Evolutionary conservation across 2,113 vertebrate genomes (phyloP).

Genomic region (Cervus canadensis): DNA sequence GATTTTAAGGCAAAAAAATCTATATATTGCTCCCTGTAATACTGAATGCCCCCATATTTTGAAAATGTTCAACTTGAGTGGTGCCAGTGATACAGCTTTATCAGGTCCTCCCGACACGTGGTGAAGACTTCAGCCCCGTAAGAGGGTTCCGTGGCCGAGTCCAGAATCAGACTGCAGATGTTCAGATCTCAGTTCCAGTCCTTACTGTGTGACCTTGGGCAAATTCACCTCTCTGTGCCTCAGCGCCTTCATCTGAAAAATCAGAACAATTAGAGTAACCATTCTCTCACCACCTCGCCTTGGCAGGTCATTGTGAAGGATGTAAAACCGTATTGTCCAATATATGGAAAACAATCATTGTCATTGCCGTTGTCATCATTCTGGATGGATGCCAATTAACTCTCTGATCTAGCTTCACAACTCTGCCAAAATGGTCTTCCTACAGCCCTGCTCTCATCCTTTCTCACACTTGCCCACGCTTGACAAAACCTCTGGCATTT

Average conservation of each 20-base stretch:
- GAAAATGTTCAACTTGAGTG: neutral
- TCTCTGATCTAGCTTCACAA: neutral
- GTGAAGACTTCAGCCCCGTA: neutral
- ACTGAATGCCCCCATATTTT: neutral
- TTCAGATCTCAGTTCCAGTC: neutral
- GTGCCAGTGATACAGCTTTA: neutral
- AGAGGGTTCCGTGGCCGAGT: neutral
- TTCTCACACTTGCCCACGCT: neutral
- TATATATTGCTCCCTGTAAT: neutral
- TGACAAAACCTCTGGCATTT: neutral
- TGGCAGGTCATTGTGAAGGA: neutral
- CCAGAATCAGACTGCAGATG: neutral
- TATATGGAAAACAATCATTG: neutral
- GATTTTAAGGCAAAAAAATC: neutral
- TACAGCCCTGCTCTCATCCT: neutral
- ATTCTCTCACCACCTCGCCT: neutral
- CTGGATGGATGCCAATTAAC: no score
- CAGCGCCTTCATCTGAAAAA: neutral
- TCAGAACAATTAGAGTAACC: neutral
- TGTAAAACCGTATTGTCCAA: neutral
- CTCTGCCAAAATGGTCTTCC: neutral
- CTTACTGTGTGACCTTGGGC: neutral
- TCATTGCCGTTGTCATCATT: fast-evolving
- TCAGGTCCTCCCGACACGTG: no score
- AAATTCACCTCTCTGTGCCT: neutral